phyloP scores from a whole-genome alignment of 2,888 invertebrate genomes.

The Xylota sylvarum region DNA sequence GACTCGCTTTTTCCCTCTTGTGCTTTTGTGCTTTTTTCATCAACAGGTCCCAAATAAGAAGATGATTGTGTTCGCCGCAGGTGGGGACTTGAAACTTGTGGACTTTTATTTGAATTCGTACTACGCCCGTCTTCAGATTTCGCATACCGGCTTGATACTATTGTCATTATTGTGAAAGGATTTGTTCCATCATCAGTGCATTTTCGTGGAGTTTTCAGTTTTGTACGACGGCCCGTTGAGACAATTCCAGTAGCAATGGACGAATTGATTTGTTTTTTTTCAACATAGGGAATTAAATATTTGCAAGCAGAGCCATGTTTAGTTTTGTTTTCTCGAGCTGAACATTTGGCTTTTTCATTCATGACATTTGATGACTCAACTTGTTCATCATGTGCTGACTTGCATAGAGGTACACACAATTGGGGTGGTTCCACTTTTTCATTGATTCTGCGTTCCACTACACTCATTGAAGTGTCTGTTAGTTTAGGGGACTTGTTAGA shows the following conservation, averaged over 20 bases:
- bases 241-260: neutral
- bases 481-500: no score
- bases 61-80: neutral
- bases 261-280: neutral
- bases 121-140: neutral
- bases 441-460: no score
- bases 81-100: no score
- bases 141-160: neutral
- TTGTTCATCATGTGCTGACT: neutral
- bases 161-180: neutral
- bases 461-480: no score
- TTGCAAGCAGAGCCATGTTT: no score
- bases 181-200: neutral
- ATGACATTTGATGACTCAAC: no score
- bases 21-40: neutral
- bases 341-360: no score
- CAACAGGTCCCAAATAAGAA: neutral
- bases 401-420: no score
- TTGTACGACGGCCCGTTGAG: slow-evolving; percentile 38
- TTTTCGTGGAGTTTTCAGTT: slow-evolving; percentile 55
- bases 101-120: neutral
- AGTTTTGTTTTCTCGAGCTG: no score
- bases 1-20: neutral
- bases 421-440: no score
- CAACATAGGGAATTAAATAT: neutral